These are phyloP conservation scores for Tridacna crocea DNA, from an alignment of 2,888 invertebrate species.

Conservation along the genomic window DNA sequence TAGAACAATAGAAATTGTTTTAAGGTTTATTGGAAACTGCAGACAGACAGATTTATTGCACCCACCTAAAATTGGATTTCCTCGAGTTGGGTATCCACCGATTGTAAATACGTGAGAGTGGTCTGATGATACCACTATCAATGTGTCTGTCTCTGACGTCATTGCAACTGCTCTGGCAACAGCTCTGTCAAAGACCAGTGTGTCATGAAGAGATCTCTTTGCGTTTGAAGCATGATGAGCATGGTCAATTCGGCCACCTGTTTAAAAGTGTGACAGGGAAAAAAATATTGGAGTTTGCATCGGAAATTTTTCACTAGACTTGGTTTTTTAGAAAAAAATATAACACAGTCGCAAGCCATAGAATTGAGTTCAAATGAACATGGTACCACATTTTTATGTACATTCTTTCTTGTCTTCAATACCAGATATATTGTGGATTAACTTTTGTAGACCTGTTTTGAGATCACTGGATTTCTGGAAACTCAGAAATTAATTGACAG, in stretches of 20 bases:
- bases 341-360: too few relatives aligned
- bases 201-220: constrained; percentile 89
- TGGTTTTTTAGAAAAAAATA: too few relatives aligned
- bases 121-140: constrained; percentile 88
- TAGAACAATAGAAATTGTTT: too few relatives aligned
- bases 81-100: constrained; percentile 79
- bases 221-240: constrained; percentile 87
- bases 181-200: constrained; percentile 91
- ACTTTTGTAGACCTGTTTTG: too few relatives aligned
- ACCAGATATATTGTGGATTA: too few relatives aligned
- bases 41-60: neutral
- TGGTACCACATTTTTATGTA: too few relatives aligned
- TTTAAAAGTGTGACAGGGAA: neutral
- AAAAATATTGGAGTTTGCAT: neutral
- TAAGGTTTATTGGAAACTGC: too few relatives aligned
- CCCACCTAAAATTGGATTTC: constrained; percentile 75
- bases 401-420: too few relatives aligned
- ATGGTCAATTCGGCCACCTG: constrained; percentile 82
- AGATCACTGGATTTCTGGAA: too few relatives aligned
- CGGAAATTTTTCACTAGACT: too few relatives aligned
- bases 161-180: constrained; percentile 87
- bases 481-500: too few relatives aligned
- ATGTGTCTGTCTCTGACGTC: constrained; percentile 88
- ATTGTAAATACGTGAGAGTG: constrained; percentile 83
- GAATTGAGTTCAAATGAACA: too few relatives aligned